Conservation (phyloP, 2,113 vertebrate genomes). For the Urocitellus parryii region DNA sequence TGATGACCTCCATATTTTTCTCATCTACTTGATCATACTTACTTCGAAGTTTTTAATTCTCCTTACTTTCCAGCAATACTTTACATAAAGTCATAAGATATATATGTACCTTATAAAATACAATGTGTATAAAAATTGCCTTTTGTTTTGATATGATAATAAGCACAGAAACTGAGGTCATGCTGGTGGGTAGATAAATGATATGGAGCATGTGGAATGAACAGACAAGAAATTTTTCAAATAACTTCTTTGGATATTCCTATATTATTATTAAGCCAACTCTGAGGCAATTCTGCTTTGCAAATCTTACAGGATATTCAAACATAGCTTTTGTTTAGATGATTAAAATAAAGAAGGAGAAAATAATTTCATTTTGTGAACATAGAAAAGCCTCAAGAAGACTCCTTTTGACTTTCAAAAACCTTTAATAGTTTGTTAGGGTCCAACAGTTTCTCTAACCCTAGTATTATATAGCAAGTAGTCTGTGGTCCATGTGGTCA, state of each 20-base stretch:
- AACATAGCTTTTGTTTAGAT: neutral
- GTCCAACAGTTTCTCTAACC: neutral
- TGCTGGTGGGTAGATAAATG: neutral
- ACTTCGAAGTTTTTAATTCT: neutral
- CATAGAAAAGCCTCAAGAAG: neutral
- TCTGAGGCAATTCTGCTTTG: neutral
- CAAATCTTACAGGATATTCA: neutral
- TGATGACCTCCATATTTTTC: neutral
- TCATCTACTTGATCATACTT: neutral
- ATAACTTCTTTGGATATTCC: neutral
- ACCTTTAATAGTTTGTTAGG: neutral
- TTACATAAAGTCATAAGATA: neutral
- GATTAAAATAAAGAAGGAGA: neutral
- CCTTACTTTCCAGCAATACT: neutral
- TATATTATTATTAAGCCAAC: neutral
- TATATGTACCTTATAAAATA: neutral
- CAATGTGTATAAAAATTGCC: neutral
- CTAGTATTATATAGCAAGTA: neutral
- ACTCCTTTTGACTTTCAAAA: neutral
- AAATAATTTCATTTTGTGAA: neutral
- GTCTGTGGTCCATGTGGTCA: neutral
- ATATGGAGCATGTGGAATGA: neutral
- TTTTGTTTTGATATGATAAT: neutral
- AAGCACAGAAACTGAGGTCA: neutral
- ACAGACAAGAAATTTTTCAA: neutral